These are phyloP conservation scores for Myrmophylax atrothorax DNA, from an alignment of 2,113 vertebrate species.

Conservation along the genomic window DNA sequence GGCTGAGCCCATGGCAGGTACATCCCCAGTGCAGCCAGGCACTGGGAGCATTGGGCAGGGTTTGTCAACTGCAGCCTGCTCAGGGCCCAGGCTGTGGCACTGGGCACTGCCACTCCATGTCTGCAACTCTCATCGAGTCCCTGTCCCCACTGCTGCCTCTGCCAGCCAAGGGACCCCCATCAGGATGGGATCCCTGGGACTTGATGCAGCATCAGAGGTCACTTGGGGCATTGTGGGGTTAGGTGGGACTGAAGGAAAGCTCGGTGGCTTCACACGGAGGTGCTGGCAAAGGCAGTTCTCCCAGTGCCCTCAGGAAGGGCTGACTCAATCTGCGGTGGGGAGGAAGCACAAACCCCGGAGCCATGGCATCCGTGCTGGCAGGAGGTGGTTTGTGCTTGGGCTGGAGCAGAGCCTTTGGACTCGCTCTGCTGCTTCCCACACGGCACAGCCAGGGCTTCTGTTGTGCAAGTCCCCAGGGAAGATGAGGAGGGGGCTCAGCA, in stretches of 20 bases:
- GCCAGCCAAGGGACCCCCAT: accelerated
- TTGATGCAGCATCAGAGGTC: accelerated
- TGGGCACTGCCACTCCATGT: not conserved
- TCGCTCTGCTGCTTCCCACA: not conserved
- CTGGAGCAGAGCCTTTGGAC: not conserved
- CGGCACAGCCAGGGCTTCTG: not conserved
- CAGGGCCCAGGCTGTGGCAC: not conserved
- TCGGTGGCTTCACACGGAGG: accelerated
- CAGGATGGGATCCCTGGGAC: accelerated
- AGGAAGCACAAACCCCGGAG: conserved; percentile 16
- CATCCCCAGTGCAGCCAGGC: not conserved
- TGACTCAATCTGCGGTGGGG: not conserved
- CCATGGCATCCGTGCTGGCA: not conserved
- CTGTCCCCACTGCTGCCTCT: accelerated
- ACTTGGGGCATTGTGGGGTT: accelerated
- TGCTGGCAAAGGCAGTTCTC: not conserved
- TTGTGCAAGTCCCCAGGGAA: not conserved
- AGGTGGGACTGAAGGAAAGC: not conserved
- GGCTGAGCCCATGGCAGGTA: not conserved
- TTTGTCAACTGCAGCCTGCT: accelerated
- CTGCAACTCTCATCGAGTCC: not conserved
- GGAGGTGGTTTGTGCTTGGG: not conserved
- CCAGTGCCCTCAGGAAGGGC: not conserved
- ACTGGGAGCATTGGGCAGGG: not conserved
- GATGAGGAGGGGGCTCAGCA: not conserved